Evolutionary conservation across 2,113 vertebrate species (phyloP), one percentile per base, ranked within the genome.

Genomic region (Oxyura jamaicensis): DNA sequence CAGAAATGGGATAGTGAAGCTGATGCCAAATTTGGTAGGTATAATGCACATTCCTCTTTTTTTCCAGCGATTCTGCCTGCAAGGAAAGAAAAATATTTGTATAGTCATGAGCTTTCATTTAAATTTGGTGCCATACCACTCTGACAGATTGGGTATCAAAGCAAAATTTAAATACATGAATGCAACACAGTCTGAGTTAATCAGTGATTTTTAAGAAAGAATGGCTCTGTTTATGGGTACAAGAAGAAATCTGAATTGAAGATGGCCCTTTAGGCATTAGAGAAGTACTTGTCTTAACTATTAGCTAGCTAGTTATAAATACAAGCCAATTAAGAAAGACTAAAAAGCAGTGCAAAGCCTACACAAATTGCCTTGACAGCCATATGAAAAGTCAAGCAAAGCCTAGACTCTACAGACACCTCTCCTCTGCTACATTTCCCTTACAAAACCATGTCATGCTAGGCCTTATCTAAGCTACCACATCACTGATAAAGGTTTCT

Each of bases 21-120:
- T 98, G 96, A 99, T 99, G 73, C 99, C 99, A 95, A 99, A 99
- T 97, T 99, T 99, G 71, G 99, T 99, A 39, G 99, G 99, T 90
- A 99, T 97, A 44, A 99, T 98, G 39, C 98, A 98, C 12, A 99
- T 95, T 13, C 99, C 99, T 96, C 98, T 98, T 96, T 99, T 99
- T 87, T 98, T 99, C 99, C 99, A 99, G 28, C 98, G 99, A 89
- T 99, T 98, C 91, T 99, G 98, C 89, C 99, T 99, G 93, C 46
- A 96, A 66, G 18, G 86, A 93, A 67, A 86, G 21, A 88, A 80
- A 3, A 22, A n/a, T 41, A 9, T 33, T 86, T 0, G 0, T 31
- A 72, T 18, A 33, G 4, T 15, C 28, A 17, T 9, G 17, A 29
- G 19, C 6, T 83, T 94, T 58, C 31, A 79, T 33, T 2, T 0